Conservation (phyloP, 2,888 invertebrate species). For the Pegoplata infirma region DNA sequence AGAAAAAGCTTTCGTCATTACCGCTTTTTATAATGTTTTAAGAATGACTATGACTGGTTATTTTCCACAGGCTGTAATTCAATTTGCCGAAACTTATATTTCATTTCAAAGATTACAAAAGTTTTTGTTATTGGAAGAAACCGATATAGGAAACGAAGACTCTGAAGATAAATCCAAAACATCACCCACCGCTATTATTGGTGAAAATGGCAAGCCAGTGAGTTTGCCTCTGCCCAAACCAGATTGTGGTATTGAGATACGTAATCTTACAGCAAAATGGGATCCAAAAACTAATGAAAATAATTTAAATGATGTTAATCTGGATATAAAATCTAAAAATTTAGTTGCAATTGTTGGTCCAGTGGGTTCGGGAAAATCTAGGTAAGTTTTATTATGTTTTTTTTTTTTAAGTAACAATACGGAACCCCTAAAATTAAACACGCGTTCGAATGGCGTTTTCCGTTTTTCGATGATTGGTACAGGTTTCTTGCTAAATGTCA, state of each 20-base stretch:
- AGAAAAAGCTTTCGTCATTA: constrained; percentile 90
- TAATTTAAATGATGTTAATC: constrained; percentile 83
- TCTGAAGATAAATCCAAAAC: neutral
- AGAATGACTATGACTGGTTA: constrained; percentile 91
- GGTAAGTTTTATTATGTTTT: no score
- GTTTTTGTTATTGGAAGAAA: constrained; percentile 82
- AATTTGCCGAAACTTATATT: constrained; percentile 82
- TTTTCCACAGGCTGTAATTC: constrained; percentile 86
- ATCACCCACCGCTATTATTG: constrained; percentile 56
- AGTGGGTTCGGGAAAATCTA: constrained; percentile 84
- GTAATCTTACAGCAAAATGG: constrained; percentile 85
- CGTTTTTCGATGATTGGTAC: no score
- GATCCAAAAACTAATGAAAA: constrained; percentile 80
- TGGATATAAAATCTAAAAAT: constrained; percentile 82
- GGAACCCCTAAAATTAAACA: no score
- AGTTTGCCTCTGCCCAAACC: neutral
- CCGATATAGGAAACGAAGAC: constrained; percentile 63
- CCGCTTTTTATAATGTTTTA: constrained; percentile 91
- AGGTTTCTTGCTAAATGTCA: no score
- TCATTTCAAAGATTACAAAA: constrained; percentile 80
- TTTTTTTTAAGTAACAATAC: no score
- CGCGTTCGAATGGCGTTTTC: no score
- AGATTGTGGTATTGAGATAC: constrained; percentile 79
- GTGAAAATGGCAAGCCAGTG: constrained; percentile 65
- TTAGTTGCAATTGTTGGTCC: constrained; percentile 85